Base-by-base conservation (phyloP, 2,888 invertebrate species). In the Mythimna ferrago region DNA sequence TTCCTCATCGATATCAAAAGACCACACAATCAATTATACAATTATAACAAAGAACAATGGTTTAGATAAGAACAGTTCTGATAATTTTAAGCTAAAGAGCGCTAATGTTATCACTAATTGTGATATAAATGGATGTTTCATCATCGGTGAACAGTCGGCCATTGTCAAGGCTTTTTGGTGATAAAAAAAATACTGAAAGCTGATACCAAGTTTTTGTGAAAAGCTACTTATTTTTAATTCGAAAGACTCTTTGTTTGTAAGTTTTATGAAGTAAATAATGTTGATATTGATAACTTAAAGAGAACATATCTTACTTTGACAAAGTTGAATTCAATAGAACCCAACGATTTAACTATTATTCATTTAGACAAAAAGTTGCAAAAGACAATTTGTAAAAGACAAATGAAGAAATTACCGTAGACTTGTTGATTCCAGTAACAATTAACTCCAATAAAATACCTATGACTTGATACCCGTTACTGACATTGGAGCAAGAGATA, bases 401-500 rank as follows among this genome's bases (percentile, higher is more conserved):
- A 19, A 60, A 9, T 2, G 14, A 38, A 53, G 19, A 75, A 76
- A 61, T 35, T n/a, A 16, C 9, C 0, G 6, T 26, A 58, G 14
- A 26, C 5, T 9, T 44, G 16, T 79, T 54, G 54, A 32, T 66
- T 62, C 61, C n/a, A 61, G 56, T 54, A 71, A 66, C 70, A 73
- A 71, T 70, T 62, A 60, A 75, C 9, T n/a, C 26, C 26, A 70
- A 63, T 65, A 66, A 72, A 65, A 73, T 84, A 80, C 62, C 71
- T 67, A 81, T 66, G 61, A 38, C 51, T 74, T 71, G 74, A 76
- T 76, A 85, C 68, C 74, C 78, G 83, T 61, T 67, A 63, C 76
- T 87, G 86, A 88, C 87, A 84, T 82, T 84, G 75, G 68, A 54
- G 61, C 57, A 56, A 75, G 84, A 86, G 90, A 91, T 91, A 89